Conservation (phyloP, 2,888 invertebrate species). For the Brenthis ino region DNA sequence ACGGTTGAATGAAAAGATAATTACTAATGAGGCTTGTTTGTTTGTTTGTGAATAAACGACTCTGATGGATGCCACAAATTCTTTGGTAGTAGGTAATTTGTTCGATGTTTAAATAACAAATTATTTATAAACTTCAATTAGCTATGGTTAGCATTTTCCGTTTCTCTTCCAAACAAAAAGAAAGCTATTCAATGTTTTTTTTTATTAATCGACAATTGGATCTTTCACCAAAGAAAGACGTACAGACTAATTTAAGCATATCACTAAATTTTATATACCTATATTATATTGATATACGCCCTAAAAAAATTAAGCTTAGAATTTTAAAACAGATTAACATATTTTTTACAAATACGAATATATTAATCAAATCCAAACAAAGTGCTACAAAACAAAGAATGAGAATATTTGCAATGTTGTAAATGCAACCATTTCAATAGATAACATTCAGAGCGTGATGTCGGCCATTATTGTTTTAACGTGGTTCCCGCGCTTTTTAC, state of each 20-base stretch:
- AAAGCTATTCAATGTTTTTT: background rate
- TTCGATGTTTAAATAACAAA: conserved; percentile 35
- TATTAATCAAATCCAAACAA: conserved; percentile 33
- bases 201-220: background rate
- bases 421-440: conserved; percentile 58
- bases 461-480: conserved; percentile 74
- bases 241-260: no score
- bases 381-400: conserved; percentile 54
- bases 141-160: conserved; percentile 4
- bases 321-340: background rate
- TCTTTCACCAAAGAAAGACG: no score
- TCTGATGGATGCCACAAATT: conserved; percentile 56
- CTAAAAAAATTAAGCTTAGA: no score
- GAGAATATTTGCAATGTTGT: conserved; percentile 72
- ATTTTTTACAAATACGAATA: conserved; percentile 18
- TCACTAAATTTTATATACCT: no score
- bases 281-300: no score
- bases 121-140: conserved; percentile 15
- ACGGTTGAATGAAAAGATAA: background rate
- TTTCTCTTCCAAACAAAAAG: background rate
- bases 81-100: conserved; percentile 56
- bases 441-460: conserved; percentile 79
- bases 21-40: conserved; percentile 63
- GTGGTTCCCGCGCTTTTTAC: conserved; percentile 80
- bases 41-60: conserved; percentile 66